Evolutionary conservation across 1,140 invertebrate species (phyloP).

Genomic region (Aleiodes sp.): DNA sequence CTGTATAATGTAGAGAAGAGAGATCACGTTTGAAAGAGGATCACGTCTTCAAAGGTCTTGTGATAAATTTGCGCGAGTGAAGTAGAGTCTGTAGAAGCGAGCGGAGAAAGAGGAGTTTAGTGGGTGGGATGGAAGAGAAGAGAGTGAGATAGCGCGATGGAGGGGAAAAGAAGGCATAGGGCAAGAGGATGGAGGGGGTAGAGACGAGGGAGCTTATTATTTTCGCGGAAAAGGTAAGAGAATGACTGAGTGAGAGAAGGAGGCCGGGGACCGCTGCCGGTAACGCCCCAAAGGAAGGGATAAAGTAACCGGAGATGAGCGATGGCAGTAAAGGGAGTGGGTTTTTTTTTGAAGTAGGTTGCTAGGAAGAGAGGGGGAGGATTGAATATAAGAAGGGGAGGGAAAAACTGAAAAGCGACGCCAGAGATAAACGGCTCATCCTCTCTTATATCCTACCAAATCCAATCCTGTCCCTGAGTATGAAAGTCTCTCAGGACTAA

Average conservation of each 20-base stretch:
- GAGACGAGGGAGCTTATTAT: constrained; percentile 67
- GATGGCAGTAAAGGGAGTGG: constrained; percentile 34
- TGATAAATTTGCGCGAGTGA: constrained; percentile 48
- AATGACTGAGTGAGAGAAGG: constrained; percentile 28
- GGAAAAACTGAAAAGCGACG: constrained; percentile 64
- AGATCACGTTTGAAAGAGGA: constrained; percentile 43
- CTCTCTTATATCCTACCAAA: constrained; percentile 47
- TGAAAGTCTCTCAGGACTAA: constrained; percentile 56
- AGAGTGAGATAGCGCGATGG: constrained; percentile 54
- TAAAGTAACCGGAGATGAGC: constrained; percentile 49
- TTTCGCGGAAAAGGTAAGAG: constrained; percentile 45
- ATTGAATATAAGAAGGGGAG: constrained; percentile 33
- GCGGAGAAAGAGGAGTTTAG: constrained; percentile 17
- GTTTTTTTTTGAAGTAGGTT: constrained; percentile 19
- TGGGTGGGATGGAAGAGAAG: not conserved
- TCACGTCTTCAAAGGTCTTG: constrained; percentile 47
- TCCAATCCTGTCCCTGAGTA: constrained; percentile 44
- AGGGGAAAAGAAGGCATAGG: constrained; percentile 70
- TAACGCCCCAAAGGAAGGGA: constrained; percentile 52
- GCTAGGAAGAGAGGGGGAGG: constrained; percentile 25
- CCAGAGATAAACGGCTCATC: constrained; percentile 66
- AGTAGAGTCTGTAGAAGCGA: constrained; percentile 37
- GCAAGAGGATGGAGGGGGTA: constrained; percentile 75
- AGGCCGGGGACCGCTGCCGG: constrained; percentile 39
- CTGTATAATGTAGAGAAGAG: constrained; percentile 16